Evolutionary conservation across 2,888 invertebrate species (phyloP).

Genomic region (Cyaniris semiargus): DNA sequence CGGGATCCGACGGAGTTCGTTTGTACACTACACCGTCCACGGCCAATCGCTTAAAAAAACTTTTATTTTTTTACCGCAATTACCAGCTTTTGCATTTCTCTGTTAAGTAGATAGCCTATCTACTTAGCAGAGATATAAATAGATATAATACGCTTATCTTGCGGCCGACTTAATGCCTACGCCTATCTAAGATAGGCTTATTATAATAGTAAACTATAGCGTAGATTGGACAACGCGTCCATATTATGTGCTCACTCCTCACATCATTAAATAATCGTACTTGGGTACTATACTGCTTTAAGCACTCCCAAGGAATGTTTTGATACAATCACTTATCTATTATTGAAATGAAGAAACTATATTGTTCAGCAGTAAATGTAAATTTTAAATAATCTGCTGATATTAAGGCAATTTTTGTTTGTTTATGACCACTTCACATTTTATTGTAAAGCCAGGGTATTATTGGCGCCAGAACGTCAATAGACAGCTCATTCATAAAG

Average conservation of each 20-base stretch:
- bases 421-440: not conserved
- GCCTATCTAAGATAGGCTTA: no score
- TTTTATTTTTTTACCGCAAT: constrained; percentile 25
- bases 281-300: no score
- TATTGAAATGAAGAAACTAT: no score
- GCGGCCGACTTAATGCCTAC: no score
- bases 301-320: no score
- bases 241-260: no score
- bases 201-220: no score
- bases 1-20: constrained; percentile 64
- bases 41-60: not conserved
- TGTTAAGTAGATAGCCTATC: not conserved
- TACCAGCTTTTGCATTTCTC: not conserved
- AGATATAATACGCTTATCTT: no score
- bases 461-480: constrained; percentile 56
- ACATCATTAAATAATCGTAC: no score
- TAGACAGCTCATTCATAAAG: constrained; percentile 47
- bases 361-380: no score
- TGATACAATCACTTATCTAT: no score
- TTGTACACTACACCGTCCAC: constrained; percentile 7
- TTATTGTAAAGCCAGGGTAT: not conserved
- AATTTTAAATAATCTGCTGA: not conserved
- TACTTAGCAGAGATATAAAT: not conserved
- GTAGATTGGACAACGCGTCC: no score
- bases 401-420: not conserved